Percentiles rank a stretch among this genome's conserved stretches.
Conservation (phyloP, 2,113 vertebrate species). For the Eulacestoma nigropectus region DNA sequence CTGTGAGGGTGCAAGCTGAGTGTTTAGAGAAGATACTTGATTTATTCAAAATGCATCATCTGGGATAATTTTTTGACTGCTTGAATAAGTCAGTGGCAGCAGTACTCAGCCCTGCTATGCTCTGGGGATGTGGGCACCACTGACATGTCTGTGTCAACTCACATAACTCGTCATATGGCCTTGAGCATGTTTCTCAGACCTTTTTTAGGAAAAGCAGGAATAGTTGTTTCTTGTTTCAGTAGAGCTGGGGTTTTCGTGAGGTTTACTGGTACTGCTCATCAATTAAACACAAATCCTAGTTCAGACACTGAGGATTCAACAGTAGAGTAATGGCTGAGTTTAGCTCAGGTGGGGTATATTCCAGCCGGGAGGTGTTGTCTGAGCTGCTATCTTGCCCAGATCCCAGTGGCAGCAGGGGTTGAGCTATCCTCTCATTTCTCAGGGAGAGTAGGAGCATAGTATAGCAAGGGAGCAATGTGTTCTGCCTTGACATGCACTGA, state of each 20-base stretch:
- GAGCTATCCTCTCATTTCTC: neutral
- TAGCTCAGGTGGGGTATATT: neutral
- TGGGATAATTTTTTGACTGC: neutral
- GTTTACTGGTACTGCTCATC: neutral
- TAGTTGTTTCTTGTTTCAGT: neutral
- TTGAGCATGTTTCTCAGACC: neutral
- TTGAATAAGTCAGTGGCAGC: neutral
- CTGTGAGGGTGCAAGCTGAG: neutral
- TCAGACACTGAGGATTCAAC: neutral
- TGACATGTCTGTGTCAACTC: neutral
- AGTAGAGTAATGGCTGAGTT: neutral
- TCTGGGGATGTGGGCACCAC: rapidly evolving
- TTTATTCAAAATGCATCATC: neutral
- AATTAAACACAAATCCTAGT: neutral
- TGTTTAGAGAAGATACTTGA: neutral
- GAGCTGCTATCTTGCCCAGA: neutral
- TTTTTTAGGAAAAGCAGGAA: neutral
- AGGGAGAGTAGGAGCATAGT: neutral
- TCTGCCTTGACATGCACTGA: neutral
- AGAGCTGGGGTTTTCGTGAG: neutral
- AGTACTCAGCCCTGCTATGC: neutral
- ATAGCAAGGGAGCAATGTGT: neutral
- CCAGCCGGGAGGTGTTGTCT: neutral
- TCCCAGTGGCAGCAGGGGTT: neutral
- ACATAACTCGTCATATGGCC: neutral